These are phyloP conservation scores for Callipepla californica DNA, from an alignment of 2,113 vertebrate species.

Conservation along the genomic window DNA sequence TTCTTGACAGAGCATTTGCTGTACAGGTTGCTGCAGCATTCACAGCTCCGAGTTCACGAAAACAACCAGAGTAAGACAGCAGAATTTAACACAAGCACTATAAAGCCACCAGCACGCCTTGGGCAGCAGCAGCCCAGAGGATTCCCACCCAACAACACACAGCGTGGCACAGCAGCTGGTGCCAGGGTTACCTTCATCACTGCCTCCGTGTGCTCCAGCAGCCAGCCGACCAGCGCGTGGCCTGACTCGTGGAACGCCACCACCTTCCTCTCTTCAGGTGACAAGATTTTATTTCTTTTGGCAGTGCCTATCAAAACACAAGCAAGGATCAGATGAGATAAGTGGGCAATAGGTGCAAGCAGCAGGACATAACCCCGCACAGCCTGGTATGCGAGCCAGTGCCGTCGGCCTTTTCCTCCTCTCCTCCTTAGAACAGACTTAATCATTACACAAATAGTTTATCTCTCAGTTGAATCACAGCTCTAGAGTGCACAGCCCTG, in stretches of 20 bases:
- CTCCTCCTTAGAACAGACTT: not conserved
- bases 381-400: not conserved
- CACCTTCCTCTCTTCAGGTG: conserved; percentile 91
- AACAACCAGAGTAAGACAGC: not conserved
- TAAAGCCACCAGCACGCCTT: rapidly evolving
- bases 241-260: conserved; percentile 95
- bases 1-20: not conserved
- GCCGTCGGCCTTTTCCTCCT: rapidly evolving
- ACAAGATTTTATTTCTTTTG: conserved; percentile 94
- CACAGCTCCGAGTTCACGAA: not conserved
- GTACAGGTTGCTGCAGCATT: not conserved
- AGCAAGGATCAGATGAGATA: rapidly evolving
- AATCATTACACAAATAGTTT: not conserved
- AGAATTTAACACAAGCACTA: not conserved
- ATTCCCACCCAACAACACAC: not conserved
- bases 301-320: conserved; percentile 82
- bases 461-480: not conserved
- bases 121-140: not conserved
- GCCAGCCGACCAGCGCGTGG: conserved; percentile 93
- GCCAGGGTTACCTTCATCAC: conserved; percentile 89
- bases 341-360: not conserved
- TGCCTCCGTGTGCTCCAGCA: conserved; percentile 95
- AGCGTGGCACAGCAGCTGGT: rapidly evolving
- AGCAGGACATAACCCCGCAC: not conserved
- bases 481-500: not conserved